Evolutionary conservation across 1,140 invertebrate species (phyloP).

Genomic region (Tetramorium alpestre): DNA sequence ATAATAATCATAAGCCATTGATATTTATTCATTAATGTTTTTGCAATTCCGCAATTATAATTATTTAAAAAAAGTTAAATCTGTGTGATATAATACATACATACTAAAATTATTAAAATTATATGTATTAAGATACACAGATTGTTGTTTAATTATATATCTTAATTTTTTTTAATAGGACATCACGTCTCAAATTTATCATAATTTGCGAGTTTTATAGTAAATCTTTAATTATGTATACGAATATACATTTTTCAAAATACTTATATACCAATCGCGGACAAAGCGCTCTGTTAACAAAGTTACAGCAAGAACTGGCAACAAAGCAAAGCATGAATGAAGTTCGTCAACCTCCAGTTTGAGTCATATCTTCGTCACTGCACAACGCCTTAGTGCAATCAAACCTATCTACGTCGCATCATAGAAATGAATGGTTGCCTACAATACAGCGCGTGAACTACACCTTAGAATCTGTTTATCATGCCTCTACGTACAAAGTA

Average conservation of each 20-base stretch:
- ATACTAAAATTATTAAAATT: too few relatives aligned
- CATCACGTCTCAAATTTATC: background rate
- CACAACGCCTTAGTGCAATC: slow-evolving; percentile 35
- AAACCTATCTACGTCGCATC: slow-evolving; percentile 11
- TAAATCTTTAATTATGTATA: background rate
- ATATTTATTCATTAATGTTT: too few relatives aligned
- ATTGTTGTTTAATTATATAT: background rate
- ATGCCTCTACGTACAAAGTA: background rate
- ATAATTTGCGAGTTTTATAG: background rate
- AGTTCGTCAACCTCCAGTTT: slow-evolving; percentile 31
- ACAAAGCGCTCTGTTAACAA: slow-evolving; percentile 16
- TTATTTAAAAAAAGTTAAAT: too few relatives aligned
- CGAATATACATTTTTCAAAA: background rate
- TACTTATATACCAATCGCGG: background rate
- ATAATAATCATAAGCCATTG: too few relatives aligned
- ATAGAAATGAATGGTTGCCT: slow-evolving; percentile 2
- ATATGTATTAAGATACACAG: too few relatives aligned
- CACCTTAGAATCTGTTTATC: background rate
- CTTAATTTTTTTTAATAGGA: background rate
- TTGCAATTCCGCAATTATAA: too few relatives aligned
- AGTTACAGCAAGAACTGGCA: slow-evolving; percentile 9
- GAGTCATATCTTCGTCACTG: slow-evolving; percentile 18
- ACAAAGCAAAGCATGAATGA: slow-evolving; percentile 5
- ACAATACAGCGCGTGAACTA: background rate
- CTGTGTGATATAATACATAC: too few relatives aligned